These are phyloP conservation scores for Sinhomidia bicolor DNA, from an alignment of 2,888 invertebrate genomes.

Conservation along the genomic window DNA sequence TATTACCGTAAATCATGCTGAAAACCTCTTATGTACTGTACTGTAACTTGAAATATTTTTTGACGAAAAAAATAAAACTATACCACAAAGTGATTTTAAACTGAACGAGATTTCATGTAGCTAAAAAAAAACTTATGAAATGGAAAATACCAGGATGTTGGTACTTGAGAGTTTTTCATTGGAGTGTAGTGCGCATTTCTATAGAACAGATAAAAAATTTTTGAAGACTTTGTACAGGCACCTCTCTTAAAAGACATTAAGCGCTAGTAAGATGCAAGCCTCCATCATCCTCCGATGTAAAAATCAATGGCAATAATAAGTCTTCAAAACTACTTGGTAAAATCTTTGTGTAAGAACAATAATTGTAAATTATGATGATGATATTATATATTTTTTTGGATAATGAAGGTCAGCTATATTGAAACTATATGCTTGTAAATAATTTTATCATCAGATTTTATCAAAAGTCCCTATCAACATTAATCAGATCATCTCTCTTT, in stretches of 20 bases:
- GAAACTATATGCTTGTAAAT: conserved; percentile 21
- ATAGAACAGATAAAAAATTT: too few species aligned
- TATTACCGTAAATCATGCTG: conserved; percentile 44
- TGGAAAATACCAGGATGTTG: too few species aligned
- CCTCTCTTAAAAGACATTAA: too few species aligned
- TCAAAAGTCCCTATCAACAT: conserved; percentile 43
- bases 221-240: too few species aligned
- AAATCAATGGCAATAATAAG: too few species aligned
- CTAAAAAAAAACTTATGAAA: too few species aligned
- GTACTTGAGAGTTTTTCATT: too few species aligned
- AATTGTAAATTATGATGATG: not conserved
- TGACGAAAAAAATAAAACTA: not conserved
- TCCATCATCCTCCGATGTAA: too few species aligned
- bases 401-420: conserved; percentile 45
- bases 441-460: conserved; percentile 22
- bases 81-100: not conserved
- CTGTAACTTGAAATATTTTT: conserved; percentile 1
- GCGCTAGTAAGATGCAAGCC: too few species aligned
- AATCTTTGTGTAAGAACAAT: not conserved
- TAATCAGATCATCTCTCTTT: conserved; percentile 72
- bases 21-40: not conserved
- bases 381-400: conserved; percentile 38
- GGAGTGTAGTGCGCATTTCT: too few species aligned
- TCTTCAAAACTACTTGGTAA: not conserved
- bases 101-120: not conserved